Evolutionary conservation across 2,797 vertebrate species (phyloP).

Genomic region (Sebastes wilsoni): DNA sequence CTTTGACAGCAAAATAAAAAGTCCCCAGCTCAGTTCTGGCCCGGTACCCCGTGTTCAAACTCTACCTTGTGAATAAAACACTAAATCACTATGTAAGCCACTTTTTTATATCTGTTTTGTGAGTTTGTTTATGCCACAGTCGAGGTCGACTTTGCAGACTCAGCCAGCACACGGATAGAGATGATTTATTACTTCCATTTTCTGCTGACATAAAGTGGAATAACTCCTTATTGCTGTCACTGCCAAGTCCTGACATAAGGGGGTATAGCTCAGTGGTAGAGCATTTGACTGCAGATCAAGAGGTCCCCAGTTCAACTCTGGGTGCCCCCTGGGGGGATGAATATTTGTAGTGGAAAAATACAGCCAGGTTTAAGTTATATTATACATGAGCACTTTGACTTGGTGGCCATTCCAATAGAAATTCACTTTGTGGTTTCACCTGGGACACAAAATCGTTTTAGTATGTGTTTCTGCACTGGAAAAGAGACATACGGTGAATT

Average conservation of each 20-base stretch:
- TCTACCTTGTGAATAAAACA: slow-evolving; percentile 22
- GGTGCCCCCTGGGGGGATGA: background rate
- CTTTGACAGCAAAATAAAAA: slow-evolving; percentile 12
- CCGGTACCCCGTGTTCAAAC: background rate
- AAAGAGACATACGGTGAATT: background rate
- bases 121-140: slow-evolving; percentile 2
- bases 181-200: slow-evolving; percentile 44
- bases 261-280: slow-evolving; percentile 70
- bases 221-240: background rate
- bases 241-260: background rate
- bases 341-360: background rate
- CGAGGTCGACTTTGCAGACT: slow-evolving; percentile 29
- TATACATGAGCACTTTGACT: background rate
- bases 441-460: background rate
- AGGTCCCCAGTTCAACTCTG: slow-evolving; percentile 42
- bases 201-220: slow-evolving; percentile 20
- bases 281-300: slow-evolving; percentile 71
- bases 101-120: slow-evolving; percentile 3
- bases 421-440: background rate
- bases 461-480: background rate
- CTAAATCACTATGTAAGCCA: slow-evolving; percentile 21
- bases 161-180: background rate
- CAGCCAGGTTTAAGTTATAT: background rate
- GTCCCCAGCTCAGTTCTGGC: background rate
- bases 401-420: background rate